Conservation (phyloP, 2,888 invertebrate species). For the Aphidoletes aphidimyza region DNA sequence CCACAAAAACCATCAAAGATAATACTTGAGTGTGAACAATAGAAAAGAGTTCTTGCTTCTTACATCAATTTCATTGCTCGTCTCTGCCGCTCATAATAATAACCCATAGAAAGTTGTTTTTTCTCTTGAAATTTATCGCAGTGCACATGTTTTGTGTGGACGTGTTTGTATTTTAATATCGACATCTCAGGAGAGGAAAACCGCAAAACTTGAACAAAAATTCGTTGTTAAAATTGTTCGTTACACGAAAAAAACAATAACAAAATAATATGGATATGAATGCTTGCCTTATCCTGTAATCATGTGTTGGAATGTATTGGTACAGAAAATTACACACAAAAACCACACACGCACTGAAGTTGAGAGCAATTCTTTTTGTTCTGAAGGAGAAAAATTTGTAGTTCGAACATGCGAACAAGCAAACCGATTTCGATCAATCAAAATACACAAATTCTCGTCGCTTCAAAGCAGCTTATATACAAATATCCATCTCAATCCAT, state of each 20-base stretch:
- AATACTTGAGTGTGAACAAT: constrained; percentile 41
- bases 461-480: not conserved
- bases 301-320: not conserved
- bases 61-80: not conserved
- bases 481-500: not conserved
- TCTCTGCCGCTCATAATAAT: no score
- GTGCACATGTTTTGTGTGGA: not conserved
- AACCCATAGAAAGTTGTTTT: not conserved
- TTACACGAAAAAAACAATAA: not conserved
- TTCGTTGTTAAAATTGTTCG: constrained; percentile 13
- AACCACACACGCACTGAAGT: constrained; percentile 25
- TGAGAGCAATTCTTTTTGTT: not conserved
- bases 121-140: not conserved
- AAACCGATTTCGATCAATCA: not conserved
- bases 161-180: not conserved
- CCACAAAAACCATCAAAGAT: constrained; percentile 48
- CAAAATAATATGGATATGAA: not conserved
- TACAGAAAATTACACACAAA: constrained; percentile 24
- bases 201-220: constrained; percentile 24
- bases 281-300: constrained; percentile 12
- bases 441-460: not conserved
- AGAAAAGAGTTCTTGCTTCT: not conserved
- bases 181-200: constrained; percentile 28
- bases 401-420: not conserved
- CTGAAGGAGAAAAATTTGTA: not conserved